These are phyloP conservation scores for Drosophila macrospina DNA, from an alignment of 2,888 invertebrate genomes.

Conservation along the genomic window DNA sequence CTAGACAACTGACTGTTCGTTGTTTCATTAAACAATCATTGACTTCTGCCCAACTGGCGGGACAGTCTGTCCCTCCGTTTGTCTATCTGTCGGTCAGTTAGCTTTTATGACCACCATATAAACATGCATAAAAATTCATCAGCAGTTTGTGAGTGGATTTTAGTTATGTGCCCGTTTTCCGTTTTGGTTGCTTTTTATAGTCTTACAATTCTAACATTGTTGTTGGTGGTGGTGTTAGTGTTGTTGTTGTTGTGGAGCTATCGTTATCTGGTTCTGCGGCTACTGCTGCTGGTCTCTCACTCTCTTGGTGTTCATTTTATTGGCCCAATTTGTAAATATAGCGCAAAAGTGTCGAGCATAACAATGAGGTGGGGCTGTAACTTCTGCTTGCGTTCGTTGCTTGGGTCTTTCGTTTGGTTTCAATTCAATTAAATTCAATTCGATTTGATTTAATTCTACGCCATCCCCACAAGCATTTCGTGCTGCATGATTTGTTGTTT, in stretches of 20 bases:
- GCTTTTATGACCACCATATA: slow-evolving; percentile 73
- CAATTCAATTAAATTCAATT: slow-evolving; percentile 38
- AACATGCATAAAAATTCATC: slow-evolving; percentile 81
- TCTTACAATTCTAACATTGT: slow-evolving; percentile 60
- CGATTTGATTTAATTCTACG: slow-evolving; percentile 43
- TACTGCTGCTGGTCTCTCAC: slow-evolving; percentile 14
- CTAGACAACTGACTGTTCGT: slow-evolving; percentile 45
- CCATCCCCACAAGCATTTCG: slow-evolving; percentile 48
- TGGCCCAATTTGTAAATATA: slow-evolving; percentile 80
- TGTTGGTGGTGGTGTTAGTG: slow-evolving; percentile 13
- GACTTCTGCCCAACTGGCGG: slow-evolving; percentile 61
- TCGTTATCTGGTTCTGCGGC: slow-evolving; percentile 23
- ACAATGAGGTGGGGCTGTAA: slow-evolving; percentile 61
- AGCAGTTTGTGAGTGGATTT: slow-evolving; percentile 66
- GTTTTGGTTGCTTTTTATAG: slow-evolving; percentile 68
- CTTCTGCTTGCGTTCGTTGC: slow-evolving; percentile 57
- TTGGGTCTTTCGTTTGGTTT: slow-evolving; percentile 45
- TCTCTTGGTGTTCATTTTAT: slow-evolving; percentile 75
- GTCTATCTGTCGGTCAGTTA: slow-evolving; percentile 25
- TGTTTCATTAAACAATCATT: slow-evolving; percentile 78
- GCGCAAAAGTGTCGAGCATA: slow-evolving; percentile 76
- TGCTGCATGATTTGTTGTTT: slow-evolving; percentile 80
- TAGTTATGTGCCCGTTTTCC: slow-evolving; percentile 62
- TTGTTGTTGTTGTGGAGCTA: slow-evolving; percentile 17
- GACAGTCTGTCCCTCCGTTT: slow-evolving; percentile 33